A percentile compares a stretch with the other conserved stretches of the same genome.
Evolutionary conservation across 1,140 invertebrate species (phyloP).

Genomic region (Pachypsylla venusta): DNA sequence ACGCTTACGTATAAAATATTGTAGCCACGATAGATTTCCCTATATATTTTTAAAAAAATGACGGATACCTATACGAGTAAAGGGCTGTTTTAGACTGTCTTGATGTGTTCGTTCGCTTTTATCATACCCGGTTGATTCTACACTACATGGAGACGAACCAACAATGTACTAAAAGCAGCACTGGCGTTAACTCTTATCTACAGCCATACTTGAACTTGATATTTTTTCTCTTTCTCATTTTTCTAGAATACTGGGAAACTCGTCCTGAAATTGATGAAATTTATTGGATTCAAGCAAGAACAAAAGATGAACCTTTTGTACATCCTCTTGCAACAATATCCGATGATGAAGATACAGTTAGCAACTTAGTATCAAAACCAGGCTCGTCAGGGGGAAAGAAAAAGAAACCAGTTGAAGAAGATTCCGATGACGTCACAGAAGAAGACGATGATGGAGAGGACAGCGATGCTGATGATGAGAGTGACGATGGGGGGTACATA

Average conservation of each 20-base stretch:
- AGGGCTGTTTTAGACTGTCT: too few species aligned
- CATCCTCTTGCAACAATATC: slow-evolving; percentile 16
- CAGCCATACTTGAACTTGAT: too few species aligned
- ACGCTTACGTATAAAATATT: too few species aligned
- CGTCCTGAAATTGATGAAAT: slow-evolving; percentile 42
- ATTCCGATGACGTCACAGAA: slow-evolving; percentile 4
- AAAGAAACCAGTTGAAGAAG: slow-evolving; percentile 22
- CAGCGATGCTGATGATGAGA: slow-evolving; percentile 7
- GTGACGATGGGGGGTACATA: slow-evolving; percentile 18
- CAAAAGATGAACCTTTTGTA: slow-evolving; percentile 23
- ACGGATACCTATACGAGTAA: too few species aligned
- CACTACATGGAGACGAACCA: too few species aligned
- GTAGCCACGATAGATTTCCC: too few species aligned
- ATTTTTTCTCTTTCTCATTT: too few species aligned
- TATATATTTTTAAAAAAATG: too few species aligned
- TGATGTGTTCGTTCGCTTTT: too few species aligned
- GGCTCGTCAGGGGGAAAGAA: slow-evolving; percentile 15
- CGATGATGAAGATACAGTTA: slow-evolving; percentile 12
- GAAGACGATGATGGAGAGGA: slow-evolving; percentile 11
- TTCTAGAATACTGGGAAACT: slow-evolving; percentile 37
- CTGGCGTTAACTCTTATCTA: too few species aligned
- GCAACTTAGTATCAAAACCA: neutral
- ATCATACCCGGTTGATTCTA: too few species aligned
- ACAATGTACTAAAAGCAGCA: too few species aligned
- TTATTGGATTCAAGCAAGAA: slow-evolving; percentile 45